phyloP scores from a whole-genome alignment of 37 sponge, comb jelly and placozoan species.

The Crambe crambe region DNA sequence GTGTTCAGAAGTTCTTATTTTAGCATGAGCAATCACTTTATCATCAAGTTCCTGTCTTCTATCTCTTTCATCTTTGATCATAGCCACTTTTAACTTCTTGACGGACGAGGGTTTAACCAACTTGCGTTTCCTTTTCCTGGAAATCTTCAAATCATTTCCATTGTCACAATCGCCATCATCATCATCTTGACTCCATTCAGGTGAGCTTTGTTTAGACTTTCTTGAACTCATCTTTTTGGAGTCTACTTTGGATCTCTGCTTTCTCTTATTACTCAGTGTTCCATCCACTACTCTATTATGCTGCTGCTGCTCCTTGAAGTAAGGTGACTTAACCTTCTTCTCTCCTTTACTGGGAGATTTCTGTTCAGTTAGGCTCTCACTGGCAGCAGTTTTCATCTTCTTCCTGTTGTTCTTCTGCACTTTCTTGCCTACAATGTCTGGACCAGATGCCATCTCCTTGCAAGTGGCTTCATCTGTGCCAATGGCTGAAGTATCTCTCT shows the following conservation, averaged over 20 bases:
- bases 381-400: background rate
- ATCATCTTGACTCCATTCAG: too few species aligned
- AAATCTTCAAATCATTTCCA: background rate
- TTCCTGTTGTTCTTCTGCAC: background rate
- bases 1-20: too few species aligned
- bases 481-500: background rate
- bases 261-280: background rate
- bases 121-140: background rate
- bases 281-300: background rate
- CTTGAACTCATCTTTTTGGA: background rate
- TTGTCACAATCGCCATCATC: background rate
- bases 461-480: background rate
- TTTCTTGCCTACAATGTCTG: background rate
- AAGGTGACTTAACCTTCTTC: background rate
- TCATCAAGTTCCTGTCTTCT: background rate
- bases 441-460: background rate
- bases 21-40: too few species aligned
- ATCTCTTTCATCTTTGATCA: background rate
- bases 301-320: background rate
- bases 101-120: background rate
- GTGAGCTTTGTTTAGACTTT: background rate
- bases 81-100: slow-evolving; percentile 2
- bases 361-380: too few species aligned
- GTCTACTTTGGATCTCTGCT: background rate
- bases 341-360: background rate